Percentiles rank a stretch among this genome's conserved stretches.
Conservation (phyloP, 2,797 vertebrate species). For the Halcyon smyrnensis region DNA sequence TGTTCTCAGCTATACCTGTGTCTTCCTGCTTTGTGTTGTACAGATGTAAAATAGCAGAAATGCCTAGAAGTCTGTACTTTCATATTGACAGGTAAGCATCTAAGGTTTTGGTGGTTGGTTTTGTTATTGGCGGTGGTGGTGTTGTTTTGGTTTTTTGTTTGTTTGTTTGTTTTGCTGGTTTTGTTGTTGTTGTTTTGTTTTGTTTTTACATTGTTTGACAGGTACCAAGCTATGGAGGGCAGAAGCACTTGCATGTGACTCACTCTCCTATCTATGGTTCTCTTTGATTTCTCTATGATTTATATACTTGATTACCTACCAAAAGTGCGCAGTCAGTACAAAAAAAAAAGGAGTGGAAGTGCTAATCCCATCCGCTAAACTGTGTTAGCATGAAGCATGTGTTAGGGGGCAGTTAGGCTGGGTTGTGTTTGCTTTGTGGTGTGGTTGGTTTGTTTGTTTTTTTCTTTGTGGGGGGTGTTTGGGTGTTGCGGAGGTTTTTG, state of each 20-base stretch:
- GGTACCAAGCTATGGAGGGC: background rate
- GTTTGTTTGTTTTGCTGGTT: background rate
- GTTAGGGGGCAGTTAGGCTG: background rate
- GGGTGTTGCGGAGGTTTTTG: background rate
- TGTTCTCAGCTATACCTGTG: background rate
- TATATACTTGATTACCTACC: background rate
- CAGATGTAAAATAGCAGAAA: background rate
- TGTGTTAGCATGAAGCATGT: background rate
- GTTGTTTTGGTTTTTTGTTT: background rate
- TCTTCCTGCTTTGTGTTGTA: background rate
- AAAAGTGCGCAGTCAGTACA: background rate
- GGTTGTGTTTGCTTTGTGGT: too few relatives aligned
- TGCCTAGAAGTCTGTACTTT: background rate
- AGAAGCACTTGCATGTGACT: background rate
- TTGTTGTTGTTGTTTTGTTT: background rate
- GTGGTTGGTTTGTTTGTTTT: background rate
- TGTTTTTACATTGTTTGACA: background rate
- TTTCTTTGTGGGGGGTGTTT: too few relatives aligned
- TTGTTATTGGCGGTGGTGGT: too few relatives aligned
- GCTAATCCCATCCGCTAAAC: background rate
- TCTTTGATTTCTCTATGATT: background rate
- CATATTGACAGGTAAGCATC: fast-evolving
- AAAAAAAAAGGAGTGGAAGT: background rate
- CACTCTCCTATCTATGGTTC: background rate
- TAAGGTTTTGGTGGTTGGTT: background rate